Percentiles rank a stretch among this genome's conserved stretches.
Evolutionary conservation across 2,888 invertebrate genomes (phyloP).

Genomic region (Phasia obesa): DNA sequence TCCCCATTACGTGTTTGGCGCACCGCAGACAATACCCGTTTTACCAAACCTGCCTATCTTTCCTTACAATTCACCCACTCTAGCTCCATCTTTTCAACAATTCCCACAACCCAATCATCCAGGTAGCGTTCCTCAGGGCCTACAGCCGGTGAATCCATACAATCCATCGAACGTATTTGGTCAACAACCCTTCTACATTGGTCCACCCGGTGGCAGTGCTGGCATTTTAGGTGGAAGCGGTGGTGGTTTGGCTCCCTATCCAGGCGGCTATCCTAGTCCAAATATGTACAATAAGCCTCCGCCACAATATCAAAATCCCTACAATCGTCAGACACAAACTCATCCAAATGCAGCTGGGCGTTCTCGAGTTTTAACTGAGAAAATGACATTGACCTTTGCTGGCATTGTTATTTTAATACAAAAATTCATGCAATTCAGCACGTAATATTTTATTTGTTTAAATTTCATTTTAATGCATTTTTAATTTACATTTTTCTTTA

Average conservation of each 20-base stretch:
- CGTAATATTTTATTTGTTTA: constrained; percentile 70
- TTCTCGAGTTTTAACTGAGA: constrained; percentile 40
- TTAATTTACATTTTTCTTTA: constrained; percentile 20
- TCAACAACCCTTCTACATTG: constrained; percentile 79
- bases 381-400: constrained; percentile 30
- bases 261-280: constrained; percentile 79
- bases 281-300: constrained; percentile 82
- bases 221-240: constrained; percentile 74
- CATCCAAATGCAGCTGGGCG: constrained; percentile 72
- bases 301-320: constrained; percentile 81
- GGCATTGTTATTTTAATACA: constrained; percentile 31
- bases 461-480: constrained; percentile 40
- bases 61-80: constrained; percentile 81
- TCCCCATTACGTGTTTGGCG: constrained; percentile 82
- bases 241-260: constrained; percentile 78
- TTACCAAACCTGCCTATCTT: constrained; percentile 81
- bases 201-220: constrained; percentile 80
- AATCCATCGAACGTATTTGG: constrained; percentile 82
- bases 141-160: constrained; percentile 81
- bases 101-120: constrained; percentile 83
- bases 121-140: constrained; percentile 80
- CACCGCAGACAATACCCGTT: constrained; percentile 80
- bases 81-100: constrained; percentile 81
- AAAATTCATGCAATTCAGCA: constrained; percentile 60
- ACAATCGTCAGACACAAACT: constrained; percentile 81